Conservation (phyloP, 1,140 invertebrate genomes). For the Drosophila repletoides region DNA sequence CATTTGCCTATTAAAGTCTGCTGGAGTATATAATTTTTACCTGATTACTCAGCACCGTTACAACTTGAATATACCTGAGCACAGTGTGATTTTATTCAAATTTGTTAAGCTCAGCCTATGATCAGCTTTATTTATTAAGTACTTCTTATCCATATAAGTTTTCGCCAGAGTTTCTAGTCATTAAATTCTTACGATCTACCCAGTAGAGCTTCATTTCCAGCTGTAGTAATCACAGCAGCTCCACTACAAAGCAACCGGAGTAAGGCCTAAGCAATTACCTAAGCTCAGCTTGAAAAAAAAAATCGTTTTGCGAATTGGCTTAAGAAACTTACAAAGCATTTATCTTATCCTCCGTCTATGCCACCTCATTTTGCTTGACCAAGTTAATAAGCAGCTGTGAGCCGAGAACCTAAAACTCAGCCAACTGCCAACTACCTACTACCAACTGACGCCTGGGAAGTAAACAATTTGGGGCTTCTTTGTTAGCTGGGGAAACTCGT, state of each 20-base stretch:
- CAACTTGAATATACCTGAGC: too few species aligned
- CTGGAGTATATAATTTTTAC: too few species aligned
- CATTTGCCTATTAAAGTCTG: too few species aligned
- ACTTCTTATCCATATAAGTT: neutral
- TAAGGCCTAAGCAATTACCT: constrained; percentile 19
- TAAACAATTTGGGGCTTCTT: constrained; percentile 40
- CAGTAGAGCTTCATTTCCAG: constrained; percentile 16
- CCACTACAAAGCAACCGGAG: constrained; percentile 42
- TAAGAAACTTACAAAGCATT: constrained; percentile 41
- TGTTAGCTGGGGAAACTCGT: constrained; percentile 1
- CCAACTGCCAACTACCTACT: constrained; percentile 41
- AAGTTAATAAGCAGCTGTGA: constrained; percentile 52
- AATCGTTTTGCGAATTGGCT: constrained; percentile 2
- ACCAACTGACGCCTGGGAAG: constrained; percentile 36
- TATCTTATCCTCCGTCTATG: constrained; percentile 35
- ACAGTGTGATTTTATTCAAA: too few species aligned
- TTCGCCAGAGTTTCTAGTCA: constrained; percentile 14
- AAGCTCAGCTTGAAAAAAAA: constrained; percentile 11
- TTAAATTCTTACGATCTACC: constrained; percentile 15
- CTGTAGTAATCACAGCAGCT: constrained; percentile 49
- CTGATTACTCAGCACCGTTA: too few species aligned
- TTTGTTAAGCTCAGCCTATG: too few species aligned
- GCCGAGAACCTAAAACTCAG: constrained; percentile 17
- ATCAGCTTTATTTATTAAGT: neutral
- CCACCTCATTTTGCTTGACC: constrained; percentile 59